A percentile compares a stretch with the other conserved stretches of the same genome.
phyloP scores from a whole-genome alignment of 2,888 invertebrate species.

The Antheraea assamensis region DNA sequence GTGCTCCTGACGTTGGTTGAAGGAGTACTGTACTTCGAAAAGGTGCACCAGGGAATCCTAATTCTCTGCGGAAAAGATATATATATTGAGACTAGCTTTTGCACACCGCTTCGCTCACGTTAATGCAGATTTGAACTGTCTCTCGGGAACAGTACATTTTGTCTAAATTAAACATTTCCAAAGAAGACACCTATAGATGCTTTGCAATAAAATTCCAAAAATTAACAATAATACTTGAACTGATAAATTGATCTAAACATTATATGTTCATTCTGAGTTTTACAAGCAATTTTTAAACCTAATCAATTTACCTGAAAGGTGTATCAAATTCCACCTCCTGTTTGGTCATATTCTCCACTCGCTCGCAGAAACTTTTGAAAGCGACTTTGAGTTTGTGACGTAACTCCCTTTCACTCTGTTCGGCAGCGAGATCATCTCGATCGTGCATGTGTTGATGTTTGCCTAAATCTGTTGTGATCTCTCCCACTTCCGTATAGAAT shows the following conservation, averaged over 20 bases:
- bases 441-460: slow-evolving; percentile 99
- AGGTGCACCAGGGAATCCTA: slow-evolving; percentile 99
- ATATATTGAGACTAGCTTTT: background rate
- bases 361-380: slow-evolving; percentile 99
- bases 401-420: slow-evolving; percentile 98
- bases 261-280: too few species aligned
- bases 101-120: too few species aligned
- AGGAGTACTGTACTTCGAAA: slow-evolving; percentile 97
- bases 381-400: slow-evolving; percentile 98
- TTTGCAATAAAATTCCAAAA: too few species aligned
- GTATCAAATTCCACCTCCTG: slow-evolving; percentile 99
- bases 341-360: slow-evolving; percentile 97
- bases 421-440: slow-evolving; percentile 98
- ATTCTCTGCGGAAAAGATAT: slow-evolving; percentile 84
- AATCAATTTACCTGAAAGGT: slow-evolving; percentile 87
- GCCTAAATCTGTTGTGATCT: slow-evolving; percentile 99
- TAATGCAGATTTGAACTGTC: too few species aligned
- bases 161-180: too few species aligned
- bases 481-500: slow-evolving; percentile 99
- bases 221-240: too few species aligned
- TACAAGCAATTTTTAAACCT: too few species aligned
- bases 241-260: too few species aligned
- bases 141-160: too few species aligned
- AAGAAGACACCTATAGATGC: too few species aligned
- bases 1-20: slow-evolving; percentile 98